Conservation (phyloP, 2,797 vertebrate species). For the Spea hammondii region DNA sequence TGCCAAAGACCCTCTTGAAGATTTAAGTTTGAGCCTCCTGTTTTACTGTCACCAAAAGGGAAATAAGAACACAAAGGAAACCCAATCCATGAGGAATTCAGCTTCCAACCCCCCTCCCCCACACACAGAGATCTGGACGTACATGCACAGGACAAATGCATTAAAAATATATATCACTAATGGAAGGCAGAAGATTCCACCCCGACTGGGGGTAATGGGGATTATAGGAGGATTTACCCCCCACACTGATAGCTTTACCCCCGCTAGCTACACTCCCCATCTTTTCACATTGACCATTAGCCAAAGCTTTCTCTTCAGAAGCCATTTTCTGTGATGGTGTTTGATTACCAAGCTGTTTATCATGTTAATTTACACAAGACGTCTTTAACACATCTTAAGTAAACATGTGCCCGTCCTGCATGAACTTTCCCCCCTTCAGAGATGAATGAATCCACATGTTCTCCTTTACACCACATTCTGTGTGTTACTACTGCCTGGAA, state of each 20-base stretch:
- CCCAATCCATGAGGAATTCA: no score
- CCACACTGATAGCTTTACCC: background rate
- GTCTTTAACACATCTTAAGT: slow-evolving; percentile 45
- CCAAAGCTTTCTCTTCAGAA: background rate
- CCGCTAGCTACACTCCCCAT: background rate
- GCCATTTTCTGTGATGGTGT: background rate
- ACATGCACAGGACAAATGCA: no score
- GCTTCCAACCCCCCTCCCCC: background rate
- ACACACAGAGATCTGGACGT: no score
- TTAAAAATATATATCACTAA: no score
- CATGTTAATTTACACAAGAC: slow-evolving; percentile 19
- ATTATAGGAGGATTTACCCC: no score
- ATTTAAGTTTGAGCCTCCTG: slow-evolving; percentile 11
- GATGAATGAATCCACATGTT: slow-evolving; percentile 46
- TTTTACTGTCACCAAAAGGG: slow-evolving; percentile 30
- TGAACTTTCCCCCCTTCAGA: slow-evolving; percentile 9
- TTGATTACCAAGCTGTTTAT: slow-evolving; percentile 7
- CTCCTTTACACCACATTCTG: background rate
- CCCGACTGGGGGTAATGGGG: no score
- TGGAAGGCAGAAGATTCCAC: no score
- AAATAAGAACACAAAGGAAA: background rate
- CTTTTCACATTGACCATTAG: background rate
- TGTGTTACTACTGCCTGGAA: no score
- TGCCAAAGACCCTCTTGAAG: background rate
- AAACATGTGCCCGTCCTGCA: slow-evolving; percentile 18